phyloP scores from a whole-genome alignment of 2,797 vertebrate genomes.

The Parotocinclus haroldoi region DNA sequence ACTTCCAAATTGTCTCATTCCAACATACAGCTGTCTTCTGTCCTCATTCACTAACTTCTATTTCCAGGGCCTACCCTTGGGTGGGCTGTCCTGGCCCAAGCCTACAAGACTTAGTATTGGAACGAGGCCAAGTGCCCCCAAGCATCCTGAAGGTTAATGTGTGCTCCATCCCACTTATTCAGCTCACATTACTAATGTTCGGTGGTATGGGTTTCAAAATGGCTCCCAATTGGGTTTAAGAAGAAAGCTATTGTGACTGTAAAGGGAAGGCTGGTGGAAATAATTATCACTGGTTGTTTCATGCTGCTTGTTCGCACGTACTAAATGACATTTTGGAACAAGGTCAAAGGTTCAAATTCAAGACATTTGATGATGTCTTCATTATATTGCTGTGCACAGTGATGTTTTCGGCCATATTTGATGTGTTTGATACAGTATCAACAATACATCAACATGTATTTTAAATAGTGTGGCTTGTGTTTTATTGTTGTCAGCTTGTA shows the following conservation, averaged over 20 bases:
- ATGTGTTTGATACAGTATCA: conserved; percentile 35
- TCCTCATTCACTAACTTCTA: conserved; percentile 49
- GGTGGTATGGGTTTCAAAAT: conserved; percentile 55
- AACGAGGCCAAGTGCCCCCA: conserved; percentile 40
- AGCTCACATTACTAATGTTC: conserved; percentile 57
- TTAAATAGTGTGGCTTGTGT: conserved; percentile 12
- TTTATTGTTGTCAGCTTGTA: conserved; percentile 19
- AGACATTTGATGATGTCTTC: conserved; percentile 32
- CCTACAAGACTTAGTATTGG: conserved; percentile 32
- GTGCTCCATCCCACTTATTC: conserved; percentile 47
- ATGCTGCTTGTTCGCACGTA: conserved; percentile 44
- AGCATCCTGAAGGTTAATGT: conserved; percentile 53
- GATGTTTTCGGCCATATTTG: too few relatives aligned
- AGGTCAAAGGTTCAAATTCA: conserved; percentile 32
- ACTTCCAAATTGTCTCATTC: conserved; percentile 27
- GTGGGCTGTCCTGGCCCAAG: conserved; percentile 40
- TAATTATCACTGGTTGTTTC: conserved; percentile 43
- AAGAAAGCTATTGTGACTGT: conserved; percentile 41
- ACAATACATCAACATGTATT: conserved; percentile 22
- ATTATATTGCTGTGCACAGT: conserved; percentile 23
- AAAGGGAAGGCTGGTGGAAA: conserved; percentile 37
- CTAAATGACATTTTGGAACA: conserved; percentile 43
- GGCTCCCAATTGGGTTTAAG: conserved; percentile 54
- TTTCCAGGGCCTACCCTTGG: conserved; percentile 49
- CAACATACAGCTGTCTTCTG: conserved; percentile 45